Evolutionary conservation across 2,888 invertebrate genomes (phyloP).

Genomic region (Hololepta plana): DNA sequence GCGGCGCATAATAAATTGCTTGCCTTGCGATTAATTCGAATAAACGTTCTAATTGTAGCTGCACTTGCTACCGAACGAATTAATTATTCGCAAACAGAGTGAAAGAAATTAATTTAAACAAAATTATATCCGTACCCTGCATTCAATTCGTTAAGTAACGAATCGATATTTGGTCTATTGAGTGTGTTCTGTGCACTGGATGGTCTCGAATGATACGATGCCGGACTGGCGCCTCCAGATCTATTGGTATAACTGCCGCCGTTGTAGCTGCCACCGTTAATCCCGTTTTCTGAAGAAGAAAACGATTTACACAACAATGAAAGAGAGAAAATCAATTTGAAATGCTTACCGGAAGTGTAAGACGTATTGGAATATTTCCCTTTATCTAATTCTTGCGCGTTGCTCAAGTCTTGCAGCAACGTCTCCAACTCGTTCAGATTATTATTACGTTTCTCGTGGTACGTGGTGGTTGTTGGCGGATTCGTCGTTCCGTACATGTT

Average conservation of each 20-base stretch:
- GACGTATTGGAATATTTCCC: slow-evolving; percentile 29
- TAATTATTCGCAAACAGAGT: background rate
- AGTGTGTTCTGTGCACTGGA: slow-evolving; percentile 24
- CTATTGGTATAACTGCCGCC: slow-evolving; percentile 19
- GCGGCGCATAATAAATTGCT: no score
- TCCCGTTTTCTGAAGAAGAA: slow-evolving; percentile 16
- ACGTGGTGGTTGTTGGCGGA: no score
- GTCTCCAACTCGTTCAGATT: slow-evolving; percentile 85
- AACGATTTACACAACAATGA: slow-evolving; percentile 3
- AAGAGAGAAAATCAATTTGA: no score
- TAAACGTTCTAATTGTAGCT: background rate
- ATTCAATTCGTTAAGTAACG: slow-evolving; percentile 72
- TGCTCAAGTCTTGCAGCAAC: slow-evolving; percentile 79
- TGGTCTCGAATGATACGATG: slow-evolving; percentile 19
- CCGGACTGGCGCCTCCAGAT: slow-evolving; percentile 23
- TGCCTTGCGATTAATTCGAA: no score
- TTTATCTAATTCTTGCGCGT: slow-evolving; percentile 28
- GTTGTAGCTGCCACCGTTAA: slow-evolving; percentile 20
- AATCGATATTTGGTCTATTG: slow-evolving; percentile 69
- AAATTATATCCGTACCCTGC: slow-evolving; percentile 48
- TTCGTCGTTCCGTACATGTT: no score
- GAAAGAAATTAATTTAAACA: slow-evolving; percentile 5
- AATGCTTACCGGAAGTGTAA: no score
- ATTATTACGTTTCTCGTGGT: no score
- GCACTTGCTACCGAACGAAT: background rate